phyloP scores from a whole-genome alignment of 2,113 vertebrate species.

The Lepidothrix coronata region DNA sequence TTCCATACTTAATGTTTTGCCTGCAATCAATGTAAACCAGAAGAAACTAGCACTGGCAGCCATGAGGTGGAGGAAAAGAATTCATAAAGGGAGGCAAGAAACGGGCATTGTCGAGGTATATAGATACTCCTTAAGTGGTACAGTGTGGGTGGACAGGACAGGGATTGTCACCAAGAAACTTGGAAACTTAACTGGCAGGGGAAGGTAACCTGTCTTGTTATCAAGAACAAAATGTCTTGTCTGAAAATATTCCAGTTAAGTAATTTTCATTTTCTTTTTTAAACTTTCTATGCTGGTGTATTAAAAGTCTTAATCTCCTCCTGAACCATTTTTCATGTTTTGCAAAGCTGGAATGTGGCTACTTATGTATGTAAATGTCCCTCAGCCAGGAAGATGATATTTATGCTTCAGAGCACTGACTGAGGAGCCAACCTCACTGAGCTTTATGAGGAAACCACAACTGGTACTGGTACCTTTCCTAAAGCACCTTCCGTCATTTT shows the following conservation, averaged over 20 bases:
- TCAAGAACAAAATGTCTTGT: background rate
- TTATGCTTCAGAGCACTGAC: background rate
- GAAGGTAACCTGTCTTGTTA: background rate
- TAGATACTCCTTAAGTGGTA: background rate
- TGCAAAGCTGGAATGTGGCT: background rate
- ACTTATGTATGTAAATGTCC: fast-evolving
- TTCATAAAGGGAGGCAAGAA: slow-evolving; percentile 76
- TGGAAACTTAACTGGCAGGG: background rate
- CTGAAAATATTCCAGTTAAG: background rate
- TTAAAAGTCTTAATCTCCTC: background rate
- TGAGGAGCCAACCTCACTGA: background rate
- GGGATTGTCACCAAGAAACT: background rate
- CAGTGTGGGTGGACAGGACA: background rate
- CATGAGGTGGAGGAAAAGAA: slow-evolving; percentile 90
- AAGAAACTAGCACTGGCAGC: slow-evolving; percentile 88
- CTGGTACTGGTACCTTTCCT: background rate
- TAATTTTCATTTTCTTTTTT: background rate
- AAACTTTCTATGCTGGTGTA: background rate
- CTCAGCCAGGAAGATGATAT: background rate
- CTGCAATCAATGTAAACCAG: slow-evolving; percentile 86
- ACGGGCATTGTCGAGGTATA: slow-evolving; percentile 65
- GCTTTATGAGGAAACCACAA: background rate
- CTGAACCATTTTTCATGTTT: background rate
- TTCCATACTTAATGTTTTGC: slow-evolving; percentile 84
- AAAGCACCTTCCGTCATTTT: background rate